Evolutionary conservation across 2,113 vertebrate species (phyloP), one percentile per base, ranked within the genome.

Genomic region (Diphyllodes magnificus): DNA sequence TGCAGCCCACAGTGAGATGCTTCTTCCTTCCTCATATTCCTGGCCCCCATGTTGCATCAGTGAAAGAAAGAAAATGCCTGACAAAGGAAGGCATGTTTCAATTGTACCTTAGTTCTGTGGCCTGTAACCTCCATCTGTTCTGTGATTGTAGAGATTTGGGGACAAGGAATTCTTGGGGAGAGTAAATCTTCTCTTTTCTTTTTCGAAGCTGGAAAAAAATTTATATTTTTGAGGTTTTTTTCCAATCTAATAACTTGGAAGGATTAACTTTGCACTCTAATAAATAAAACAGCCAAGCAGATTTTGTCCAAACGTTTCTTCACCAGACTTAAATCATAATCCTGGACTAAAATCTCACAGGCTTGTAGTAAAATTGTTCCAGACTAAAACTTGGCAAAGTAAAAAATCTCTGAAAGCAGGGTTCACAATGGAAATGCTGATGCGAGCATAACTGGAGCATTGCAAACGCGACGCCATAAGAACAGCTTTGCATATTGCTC

Each of bases 371-470:
- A 96, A 95, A 96, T 96, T 96, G 96, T 95, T 96, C 84, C 87
- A 57, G 88, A 86, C 85, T 95, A 96, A 96, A 96, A 95, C 79
- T 96, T 96, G 95, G 86, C 83, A 70, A 90, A 91, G 81, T 95
- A 47, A 91, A 95, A 95, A 86, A 94, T 92, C 91, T 95, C 91
- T 96, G 92, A 92, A 92, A 96, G 92, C 95, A 93, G 92, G 42
- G 75, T 90, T 95, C 85, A 96, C 91, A 96, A 94, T 96, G 87
- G 89, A 96, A 97, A 93, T 95, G 97, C 96, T 97, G 95, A 97
- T 92, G 86, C 92, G 90, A 90, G 96, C 95, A 97, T 95, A 97
- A 95, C 92, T 82, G 87, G 78, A 94, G 92, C 96, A 90, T 96
- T 95, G 91, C 89, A 94, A 94, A 90, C 57, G 31, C 93, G 83